Percentiles rank a stretch among this genome's conserved stretches.
These are phyloP conservation scores for Pipistrellus pygmaeus DNA, from an alignment of 2,797 vertebrate species.

Conservation along the genomic window DNA sequence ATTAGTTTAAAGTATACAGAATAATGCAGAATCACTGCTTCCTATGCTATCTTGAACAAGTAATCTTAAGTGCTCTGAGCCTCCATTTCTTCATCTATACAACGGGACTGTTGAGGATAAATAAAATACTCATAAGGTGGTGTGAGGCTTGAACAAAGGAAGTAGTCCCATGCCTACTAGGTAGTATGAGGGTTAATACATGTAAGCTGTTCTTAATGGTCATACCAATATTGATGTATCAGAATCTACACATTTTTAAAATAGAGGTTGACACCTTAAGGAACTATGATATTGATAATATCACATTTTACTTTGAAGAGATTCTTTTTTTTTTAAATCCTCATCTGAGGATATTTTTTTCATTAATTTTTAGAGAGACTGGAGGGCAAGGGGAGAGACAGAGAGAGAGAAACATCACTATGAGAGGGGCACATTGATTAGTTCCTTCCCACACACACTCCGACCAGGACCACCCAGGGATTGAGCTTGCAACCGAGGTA, in stretches of 20 bases:
- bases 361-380: too few species aligned
- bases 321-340: constrained; percentile 4
- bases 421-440: too few species aligned
- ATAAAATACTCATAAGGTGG: not conserved
- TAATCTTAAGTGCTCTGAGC: not conserved
- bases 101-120: not conserved
- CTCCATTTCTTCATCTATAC: not conserved
- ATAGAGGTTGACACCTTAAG: not conserved
- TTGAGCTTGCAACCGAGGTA: too few species aligned
- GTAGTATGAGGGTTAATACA: not conserved
- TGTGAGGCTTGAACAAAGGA: not conserved
- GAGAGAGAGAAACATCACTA: too few species aligned
- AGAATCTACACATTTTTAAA: not conserved
- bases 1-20: not conserved
- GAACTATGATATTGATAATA: not conserved
- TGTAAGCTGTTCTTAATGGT: not conserved
- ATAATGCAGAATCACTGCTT: not conserved
- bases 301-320: not conserved
- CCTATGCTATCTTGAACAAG: not conserved
- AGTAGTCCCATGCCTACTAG: not conserved
- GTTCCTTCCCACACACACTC: too few species aligned
- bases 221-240: not conserved
- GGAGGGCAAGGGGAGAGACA: too few species aligned
- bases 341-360: too few species aligned
- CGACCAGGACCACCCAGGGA: too few species aligned